Evolutionary conservation across 2,797 vertebrate species (phyloP).

Genomic region (Urocyon cinereoargenteus): DNA sequence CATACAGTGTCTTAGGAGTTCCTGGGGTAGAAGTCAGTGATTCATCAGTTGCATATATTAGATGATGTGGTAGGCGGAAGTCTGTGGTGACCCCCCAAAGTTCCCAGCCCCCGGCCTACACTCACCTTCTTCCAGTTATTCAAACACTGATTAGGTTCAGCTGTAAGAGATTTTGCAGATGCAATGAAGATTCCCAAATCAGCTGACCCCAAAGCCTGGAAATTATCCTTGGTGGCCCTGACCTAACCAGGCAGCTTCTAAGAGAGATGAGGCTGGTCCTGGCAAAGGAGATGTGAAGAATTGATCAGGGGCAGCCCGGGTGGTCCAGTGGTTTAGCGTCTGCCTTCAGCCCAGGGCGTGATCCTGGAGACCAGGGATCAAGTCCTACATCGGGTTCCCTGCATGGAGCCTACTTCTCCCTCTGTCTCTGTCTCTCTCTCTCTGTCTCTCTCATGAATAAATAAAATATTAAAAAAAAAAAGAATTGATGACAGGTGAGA

Average conservation of each 20-base stretch:
- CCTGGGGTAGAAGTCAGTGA: background rate
- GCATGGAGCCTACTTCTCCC: too few species aligned
- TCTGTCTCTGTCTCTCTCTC: too few species aligned
- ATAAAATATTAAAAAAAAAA: background rate
- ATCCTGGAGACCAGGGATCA: too few species aligned
- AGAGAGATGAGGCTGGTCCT: background rate
- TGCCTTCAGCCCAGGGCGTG: too few species aligned
- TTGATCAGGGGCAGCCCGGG: too few species aligned
- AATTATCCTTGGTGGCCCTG: background rate
- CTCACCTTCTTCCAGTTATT: background rate
- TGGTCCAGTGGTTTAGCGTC: too few species aligned
- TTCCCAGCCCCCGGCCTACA: background rate
- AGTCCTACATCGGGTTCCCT: too few species aligned
- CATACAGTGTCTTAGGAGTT: background rate
- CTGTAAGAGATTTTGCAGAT: background rate
- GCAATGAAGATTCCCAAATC: background rate
- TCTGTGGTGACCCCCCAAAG: background rate
- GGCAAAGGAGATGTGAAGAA: background rate
- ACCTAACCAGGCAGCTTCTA: background rate
- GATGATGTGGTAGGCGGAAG: background rate
- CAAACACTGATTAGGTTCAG: background rate
- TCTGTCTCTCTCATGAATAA: too few species aligned
- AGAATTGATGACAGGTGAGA: background rate
- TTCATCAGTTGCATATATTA: background rate
- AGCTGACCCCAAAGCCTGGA: slow-evolving; percentile 19